phyloP scores from a whole-genome alignment of 2,888 invertebrate species.

The Idaea biselata region DNA sequence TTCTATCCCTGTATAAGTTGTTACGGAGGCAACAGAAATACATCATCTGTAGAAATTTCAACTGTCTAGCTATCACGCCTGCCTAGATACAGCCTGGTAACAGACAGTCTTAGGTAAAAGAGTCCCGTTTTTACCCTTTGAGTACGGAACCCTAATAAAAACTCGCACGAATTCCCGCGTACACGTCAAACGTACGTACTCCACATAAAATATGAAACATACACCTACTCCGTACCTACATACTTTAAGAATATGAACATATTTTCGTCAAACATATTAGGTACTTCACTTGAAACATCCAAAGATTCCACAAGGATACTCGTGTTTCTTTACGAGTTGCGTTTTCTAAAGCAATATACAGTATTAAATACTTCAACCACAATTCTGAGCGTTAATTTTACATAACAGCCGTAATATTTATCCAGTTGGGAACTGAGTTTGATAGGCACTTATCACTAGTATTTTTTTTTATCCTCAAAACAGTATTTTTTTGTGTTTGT shows the following conservation, averaged over 20 bases:
- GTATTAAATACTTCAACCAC: background rate
- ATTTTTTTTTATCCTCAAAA: too few relatives aligned
- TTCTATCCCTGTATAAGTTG: too few relatives aligned
- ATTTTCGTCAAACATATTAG: slow-evolving; percentile 9
- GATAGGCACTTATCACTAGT: too few relatives aligned
- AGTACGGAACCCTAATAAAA: slow-evolving; percentile 35
- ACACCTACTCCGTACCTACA: slow-evolving; percentile 5
- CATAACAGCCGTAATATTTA: background rate
- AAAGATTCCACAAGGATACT: slow-evolving; percentile 8
- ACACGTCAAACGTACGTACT: slow-evolving; percentile 15
- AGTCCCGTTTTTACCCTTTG: too few relatives aligned
- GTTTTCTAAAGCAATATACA: background rate
- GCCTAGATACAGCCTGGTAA: too few relatives aligned
- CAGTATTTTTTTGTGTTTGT: too few relatives aligned
- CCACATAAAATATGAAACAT: slow-evolving; percentile 13
- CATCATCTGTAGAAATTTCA: too few relatives aligned
- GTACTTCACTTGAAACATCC: slow-evolving; percentile 5
- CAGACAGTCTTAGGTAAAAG: too few relatives aligned
- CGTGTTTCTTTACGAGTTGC: slow-evolving; percentile 6
- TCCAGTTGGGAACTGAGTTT: too few relatives aligned
- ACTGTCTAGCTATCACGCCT: too few relatives aligned
- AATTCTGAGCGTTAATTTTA: background rate
- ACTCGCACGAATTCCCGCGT: slow-evolving; percentile 28
- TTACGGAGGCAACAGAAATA: too few relatives aligned
- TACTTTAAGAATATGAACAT: slow-evolving; percentile 5